phyloP scores from a whole-genome alignment of 2,888 invertebrate genomes.

The Halictus ligatus region DNA sequence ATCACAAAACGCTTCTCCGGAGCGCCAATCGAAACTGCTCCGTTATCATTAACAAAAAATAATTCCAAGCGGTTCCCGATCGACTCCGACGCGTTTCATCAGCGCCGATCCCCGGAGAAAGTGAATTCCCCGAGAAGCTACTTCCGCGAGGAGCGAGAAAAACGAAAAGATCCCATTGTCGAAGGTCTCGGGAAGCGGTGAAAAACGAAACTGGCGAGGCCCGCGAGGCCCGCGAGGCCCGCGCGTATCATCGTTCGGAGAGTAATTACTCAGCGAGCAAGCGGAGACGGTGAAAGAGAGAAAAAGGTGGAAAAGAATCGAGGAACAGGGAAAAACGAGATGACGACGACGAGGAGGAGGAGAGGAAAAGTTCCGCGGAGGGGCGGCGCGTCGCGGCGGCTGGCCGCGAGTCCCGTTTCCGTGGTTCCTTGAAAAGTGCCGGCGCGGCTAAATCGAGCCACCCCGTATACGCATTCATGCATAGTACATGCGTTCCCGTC shows the following conservation, averaged over 20 bases:
- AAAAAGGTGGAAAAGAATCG: not conserved
- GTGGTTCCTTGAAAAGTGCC: slow-evolving; percentile 46
- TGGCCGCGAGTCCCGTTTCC: slow-evolving; percentile 38
- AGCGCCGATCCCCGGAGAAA: not conserved
- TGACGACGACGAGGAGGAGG: not conserved
- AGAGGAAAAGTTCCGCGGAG: not conserved
- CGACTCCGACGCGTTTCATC: not conserved
- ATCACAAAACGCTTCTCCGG: not conserved
- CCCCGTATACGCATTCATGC: slow-evolving; percentile 68
- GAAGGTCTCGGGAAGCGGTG: not conserved
- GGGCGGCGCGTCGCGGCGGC: not conserved
- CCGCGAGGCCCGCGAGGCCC: not conserved
- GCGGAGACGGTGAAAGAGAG: not conserved
- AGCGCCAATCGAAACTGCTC: not conserved
- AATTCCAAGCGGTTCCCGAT: not conserved
- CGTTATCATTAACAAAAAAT: not conserved
- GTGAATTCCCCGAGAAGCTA: not conserved
- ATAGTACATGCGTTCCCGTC: slow-evolving; percentile 66
- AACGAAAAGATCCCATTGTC: not conserved
- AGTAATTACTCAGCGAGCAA: not conserved
- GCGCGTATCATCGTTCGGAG: not conserved
- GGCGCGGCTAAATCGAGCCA: slow-evolving; percentile 63
- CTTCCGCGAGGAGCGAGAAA: not conserved
- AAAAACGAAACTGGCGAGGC: not conserved
- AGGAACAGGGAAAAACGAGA: not conserved